Conservation (phyloP, 2,113 vertebrate species). For the Chaetura pelagica region DNA sequence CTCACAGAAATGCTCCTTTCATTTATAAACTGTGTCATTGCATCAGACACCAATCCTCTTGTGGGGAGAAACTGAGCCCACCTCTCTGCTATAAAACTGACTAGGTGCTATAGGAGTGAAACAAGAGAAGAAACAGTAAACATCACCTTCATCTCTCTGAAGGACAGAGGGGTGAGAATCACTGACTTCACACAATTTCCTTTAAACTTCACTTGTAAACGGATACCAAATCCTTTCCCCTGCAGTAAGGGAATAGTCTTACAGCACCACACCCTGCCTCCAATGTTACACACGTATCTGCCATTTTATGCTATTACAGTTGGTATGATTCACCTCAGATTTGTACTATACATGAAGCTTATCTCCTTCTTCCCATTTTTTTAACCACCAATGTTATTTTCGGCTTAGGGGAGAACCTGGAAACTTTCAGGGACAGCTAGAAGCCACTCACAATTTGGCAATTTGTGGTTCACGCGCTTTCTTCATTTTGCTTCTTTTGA, state of each 20-base stretch:
- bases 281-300: not conserved
- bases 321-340: not conserved
- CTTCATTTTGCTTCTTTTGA: not conserved
- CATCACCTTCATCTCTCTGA: not conserved
- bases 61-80: not conserved
- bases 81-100: not conserved
- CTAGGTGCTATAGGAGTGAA: not conserved
- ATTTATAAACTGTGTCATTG: not conserved
- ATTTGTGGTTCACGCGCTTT: not conserved
- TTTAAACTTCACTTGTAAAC: not conserved
- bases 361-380: not conserved
- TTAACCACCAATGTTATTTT: not conserved
- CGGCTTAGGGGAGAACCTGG: not conserved
- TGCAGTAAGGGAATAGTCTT: not conserved
- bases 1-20: not conserved
- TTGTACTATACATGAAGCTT: accelerated
- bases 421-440: not conserved
- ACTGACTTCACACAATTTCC: not conserved
- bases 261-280: not conserved
- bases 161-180: not conserved
- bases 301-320: not conserved
- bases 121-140: not conserved
- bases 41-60: not conserved
- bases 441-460: not conserved
- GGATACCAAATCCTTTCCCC: not conserved